These are phyloP conservation scores for Pseudoips prasinana DNA, from an alignment of 2,888 invertebrate genomes.

Conservation along the genomic window DNA sequence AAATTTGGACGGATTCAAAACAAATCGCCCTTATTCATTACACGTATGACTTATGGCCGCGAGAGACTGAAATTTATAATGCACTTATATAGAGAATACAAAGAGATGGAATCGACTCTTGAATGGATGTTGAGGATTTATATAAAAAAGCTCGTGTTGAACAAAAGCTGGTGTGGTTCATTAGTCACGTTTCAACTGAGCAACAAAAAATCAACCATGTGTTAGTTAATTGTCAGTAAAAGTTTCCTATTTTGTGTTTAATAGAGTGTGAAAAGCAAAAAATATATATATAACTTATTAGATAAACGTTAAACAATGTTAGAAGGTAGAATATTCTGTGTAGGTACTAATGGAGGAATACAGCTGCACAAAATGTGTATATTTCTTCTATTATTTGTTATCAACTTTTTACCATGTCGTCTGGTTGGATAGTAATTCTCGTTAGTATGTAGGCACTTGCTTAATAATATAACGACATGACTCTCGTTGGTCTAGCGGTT, in stretches of 20 bases:
- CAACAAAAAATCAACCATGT: conserved; percentile 40
- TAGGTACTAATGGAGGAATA: conserved; percentile 6
- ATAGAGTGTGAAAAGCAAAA: conserved; percentile 41
- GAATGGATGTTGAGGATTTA: conserved; percentile 47
- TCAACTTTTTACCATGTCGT: conserved; percentile 13
- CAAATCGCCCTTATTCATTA: conserved; percentile 83
- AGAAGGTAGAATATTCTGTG: too few species aligned
- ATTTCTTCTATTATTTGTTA: conserved; percentile 17
- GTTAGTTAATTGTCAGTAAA: conserved; percentile 37
- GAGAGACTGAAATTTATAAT: conserved; percentile 67
- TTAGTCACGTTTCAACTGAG: conserved; percentile 66
- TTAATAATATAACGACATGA: too few species aligned
- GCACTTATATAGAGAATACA: conserved; percentile 67
- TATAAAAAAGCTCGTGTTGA: conserved; percentile 52
- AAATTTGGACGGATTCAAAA: conserved; percentile 80
- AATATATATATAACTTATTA: conserved; percentile 29
- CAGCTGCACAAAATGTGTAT: conserved; percentile 26
- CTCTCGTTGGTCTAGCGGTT: too few species aligned
- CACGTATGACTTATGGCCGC: conserved; percentile 77
- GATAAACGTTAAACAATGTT: too few species aligned
- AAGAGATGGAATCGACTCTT: conserved; percentile 50
- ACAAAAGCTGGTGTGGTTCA: conserved; percentile 61
- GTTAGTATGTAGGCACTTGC: too few species aligned
- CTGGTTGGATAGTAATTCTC: too few species aligned
- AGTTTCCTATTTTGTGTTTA: conserved; percentile 36